Percentiles rank a stretch among this genome's conserved stretches.
Evolutionary conservation across 1,140 invertebrate species (phyloP).

Genomic region (Amphibalanus amphitrite): DNA sequence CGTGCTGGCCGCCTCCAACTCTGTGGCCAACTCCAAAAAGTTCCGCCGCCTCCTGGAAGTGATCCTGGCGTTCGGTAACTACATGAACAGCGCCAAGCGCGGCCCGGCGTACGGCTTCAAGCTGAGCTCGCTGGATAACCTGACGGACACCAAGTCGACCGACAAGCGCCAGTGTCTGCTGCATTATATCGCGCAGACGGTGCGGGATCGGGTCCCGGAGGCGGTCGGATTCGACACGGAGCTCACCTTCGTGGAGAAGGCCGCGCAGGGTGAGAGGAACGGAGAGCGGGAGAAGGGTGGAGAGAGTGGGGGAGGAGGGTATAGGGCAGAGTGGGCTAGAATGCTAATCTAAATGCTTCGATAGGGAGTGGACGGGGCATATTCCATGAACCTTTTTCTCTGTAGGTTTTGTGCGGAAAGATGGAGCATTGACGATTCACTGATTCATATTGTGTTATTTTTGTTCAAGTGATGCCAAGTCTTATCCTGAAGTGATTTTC

Average conservation of each 20-base stretch:
- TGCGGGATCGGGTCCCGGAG: constrained; percentile 72
- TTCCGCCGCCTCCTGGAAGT: constrained; percentile 76
- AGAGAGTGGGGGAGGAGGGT: too few species aligned
- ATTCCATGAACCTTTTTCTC: too few species aligned
- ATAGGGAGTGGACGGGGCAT: too few species aligned
- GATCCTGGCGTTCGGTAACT: constrained; percentile 96
- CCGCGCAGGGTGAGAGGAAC: constrained; percentile 51
- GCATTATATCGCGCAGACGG: constrained; percentile 84
- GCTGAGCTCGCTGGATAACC: constrained; percentile 81
- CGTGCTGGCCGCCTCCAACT: constrained; percentile 77
- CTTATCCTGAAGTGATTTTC: too few species aligned
- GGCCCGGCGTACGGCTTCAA: constrained; percentile 98
- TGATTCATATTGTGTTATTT: too few species aligned
- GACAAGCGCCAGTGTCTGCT: constrained; percentile 81
- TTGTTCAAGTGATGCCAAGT: too few species aligned
- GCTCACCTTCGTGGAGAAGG: constrained; percentile 87
- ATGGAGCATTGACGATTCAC: too few species aligned
- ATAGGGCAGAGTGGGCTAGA: too few species aligned
- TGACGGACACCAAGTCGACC: constrained; percentile 83
- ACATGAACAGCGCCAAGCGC: constrained; percentile 88
- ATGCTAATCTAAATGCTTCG: too few species aligned
- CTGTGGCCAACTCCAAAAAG: constrained; percentile 77
- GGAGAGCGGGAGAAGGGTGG: too few species aligned
- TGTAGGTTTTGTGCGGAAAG: too few species aligned
- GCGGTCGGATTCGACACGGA: constrained; percentile 78